Percentiles rank a stretch among this genome's conserved stretches.
These are phyloP conservation scores for Dendrocincla tyrannina DNA, from an alignment of 2,797 vertebrate genomes.

Conservation along the genomic window DNA sequence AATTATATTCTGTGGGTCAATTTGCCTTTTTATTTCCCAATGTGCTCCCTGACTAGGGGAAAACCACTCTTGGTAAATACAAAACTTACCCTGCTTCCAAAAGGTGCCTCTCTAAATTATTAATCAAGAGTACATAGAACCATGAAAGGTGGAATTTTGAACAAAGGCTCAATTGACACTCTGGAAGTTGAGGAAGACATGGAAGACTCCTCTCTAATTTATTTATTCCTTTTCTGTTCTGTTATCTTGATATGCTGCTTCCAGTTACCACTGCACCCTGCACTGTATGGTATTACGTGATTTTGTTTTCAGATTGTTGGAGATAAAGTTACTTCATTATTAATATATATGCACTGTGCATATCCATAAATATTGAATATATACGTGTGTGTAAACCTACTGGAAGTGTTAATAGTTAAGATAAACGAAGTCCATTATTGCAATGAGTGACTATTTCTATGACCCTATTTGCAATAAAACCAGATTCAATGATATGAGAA, in stretches of 20 bases:
- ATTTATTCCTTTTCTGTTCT: constrained; percentile 78
- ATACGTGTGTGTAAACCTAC: constrained; percentile 27
- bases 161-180: constrained; percentile 61
- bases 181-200: constrained; percentile 67
- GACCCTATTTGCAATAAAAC: constrained; percentile 71
- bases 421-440: constrained; percentile 76
- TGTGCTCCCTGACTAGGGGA: constrained; percentile 15
- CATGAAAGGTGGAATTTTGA: constrained; percentile 48
- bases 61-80: constrained; percentile 57
- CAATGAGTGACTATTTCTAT: constrained; percentile 63
- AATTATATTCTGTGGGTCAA: neutral
- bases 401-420: constrained; percentile 74
- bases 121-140: constrained; percentile 37
- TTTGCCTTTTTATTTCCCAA: constrained; percentile 30
- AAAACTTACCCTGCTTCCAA: constrained; percentile 47
- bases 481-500: constrained; percentile 67
- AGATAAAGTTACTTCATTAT: constrained; percentile 75
- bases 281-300: constrained; percentile 67
- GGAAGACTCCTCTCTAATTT: constrained; percentile 82
- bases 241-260: constrained; percentile 66
- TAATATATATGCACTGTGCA: constrained; percentile 66
- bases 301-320: constrained; percentile 72
- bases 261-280: constrained; percentile 61
- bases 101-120: constrained; percentile 55
- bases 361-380: constrained; percentile 69